phyloP scores from a whole-genome alignment of 2,888 invertebrate species.

The Diploptera punctata region DNA sequence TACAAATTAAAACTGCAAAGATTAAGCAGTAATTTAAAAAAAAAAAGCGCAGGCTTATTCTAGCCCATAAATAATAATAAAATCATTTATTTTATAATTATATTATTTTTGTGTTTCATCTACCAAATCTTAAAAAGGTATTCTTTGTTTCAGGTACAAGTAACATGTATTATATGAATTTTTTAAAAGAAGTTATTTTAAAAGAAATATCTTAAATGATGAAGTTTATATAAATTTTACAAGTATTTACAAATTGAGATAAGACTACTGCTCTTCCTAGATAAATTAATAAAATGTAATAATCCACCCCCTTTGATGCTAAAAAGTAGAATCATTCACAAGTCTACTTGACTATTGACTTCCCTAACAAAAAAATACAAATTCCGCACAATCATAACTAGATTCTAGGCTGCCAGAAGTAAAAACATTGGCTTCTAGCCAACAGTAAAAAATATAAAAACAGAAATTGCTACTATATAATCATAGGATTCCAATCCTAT shows the following conservation, averaged over 20 bases:
- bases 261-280: too few species aligned
- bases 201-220: background rate
- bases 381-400: background rate
- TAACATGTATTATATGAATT: constrained; percentile 4
- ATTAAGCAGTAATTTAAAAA: background rate
- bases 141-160: constrained; percentile 14
- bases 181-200: background rate
- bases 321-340: too few species aligned
- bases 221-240: constrained; percentile 2
- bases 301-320: background rate
- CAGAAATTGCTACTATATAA: background rate
- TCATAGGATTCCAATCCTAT: background rate
- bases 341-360: background rate
- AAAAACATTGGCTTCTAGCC: background rate
- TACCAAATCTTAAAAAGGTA: background rate
- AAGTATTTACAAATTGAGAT: background rate
- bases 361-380: background rate
- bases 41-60: background rate
- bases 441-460: constrained; percentile 14
- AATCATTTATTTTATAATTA: background rate
- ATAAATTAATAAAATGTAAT: too few species aligned
- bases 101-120: background rate
- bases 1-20: background rate
- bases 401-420: background rate
- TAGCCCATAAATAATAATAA: background rate